A percentile compares a stretch with the other conserved stretches of the same genome.
phyloP scores from a whole-genome alignment of 2,113 vertebrate species.

The Brienomyrus brachyistius region DNA sequence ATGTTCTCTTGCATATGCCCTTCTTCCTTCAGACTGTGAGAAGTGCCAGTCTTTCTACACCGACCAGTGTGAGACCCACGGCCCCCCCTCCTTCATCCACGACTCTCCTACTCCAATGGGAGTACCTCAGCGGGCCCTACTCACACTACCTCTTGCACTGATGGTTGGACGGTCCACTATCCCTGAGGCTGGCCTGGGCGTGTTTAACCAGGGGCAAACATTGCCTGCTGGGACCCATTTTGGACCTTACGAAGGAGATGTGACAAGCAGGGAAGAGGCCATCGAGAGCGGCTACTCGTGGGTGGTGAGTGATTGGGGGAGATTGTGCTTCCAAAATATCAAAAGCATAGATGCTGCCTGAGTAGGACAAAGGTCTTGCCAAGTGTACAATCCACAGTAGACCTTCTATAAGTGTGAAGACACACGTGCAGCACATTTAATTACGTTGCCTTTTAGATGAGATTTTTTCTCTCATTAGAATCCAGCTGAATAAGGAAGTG shows the following conservation, averaged over 20 bases:
- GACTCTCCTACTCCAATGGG: slow-evolving; percentile 53
- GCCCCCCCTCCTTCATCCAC: slow-evolving; percentile 58
- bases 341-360: not conserved
- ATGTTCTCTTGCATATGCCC: not conserved
- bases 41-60: slow-evolving; percentile 63
- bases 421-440: not conserved
- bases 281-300: slow-evolving; percentile 67
- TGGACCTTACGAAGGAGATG: slow-evolving; percentile 67
- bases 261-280: slow-evolving; percentile 56
- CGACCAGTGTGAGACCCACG: slow-evolving; percentile 51
- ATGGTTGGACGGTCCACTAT: slow-evolving; percentile 63
- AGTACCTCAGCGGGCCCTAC: slow-evolving; percentile 56
- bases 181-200: slow-evolving; percentile 64
- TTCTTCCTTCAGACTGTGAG: slow-evolving; percentile 59
- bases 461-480: not conserved
- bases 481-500: not conserved
- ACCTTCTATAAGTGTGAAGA: not conserved
- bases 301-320: slow-evolving; percentile 55
- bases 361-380: not conserved
- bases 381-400: not conserved
- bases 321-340: no score
- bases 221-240: slow-evolving; percentile 70
- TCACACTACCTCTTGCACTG: slow-evolving; percentile 67
- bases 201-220: slow-evolving; percentile 53
- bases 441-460: not conserved